Conservation (phyloP, 2,113 vertebrate species). For the Microcebus griseorufus region DNA sequence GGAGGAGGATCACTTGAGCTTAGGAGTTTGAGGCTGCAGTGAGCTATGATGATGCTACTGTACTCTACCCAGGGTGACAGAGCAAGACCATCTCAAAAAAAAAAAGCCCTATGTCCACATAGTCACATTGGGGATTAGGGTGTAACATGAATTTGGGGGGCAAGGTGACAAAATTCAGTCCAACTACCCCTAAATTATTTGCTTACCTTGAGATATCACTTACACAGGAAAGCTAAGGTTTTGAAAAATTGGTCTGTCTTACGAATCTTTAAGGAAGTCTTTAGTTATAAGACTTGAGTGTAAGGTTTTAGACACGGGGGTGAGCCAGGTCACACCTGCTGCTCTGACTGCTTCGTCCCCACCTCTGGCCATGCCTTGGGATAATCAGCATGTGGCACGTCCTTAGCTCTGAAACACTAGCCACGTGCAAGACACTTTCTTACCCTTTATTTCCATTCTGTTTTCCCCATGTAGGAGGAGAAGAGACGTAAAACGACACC, state of each 20-base stretch:
- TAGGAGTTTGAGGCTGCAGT: no score
- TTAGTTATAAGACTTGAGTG: neutral
- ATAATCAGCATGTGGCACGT: neutral
- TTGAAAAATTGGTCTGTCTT: neutral
- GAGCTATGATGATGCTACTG: no score
- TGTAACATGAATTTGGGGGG: neutral
- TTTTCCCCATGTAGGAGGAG: slow-evolving; percentile 87
- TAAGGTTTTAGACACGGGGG: neutral
- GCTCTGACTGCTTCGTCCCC: neutral
- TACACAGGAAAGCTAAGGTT: neutral
- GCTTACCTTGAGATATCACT: neutral
- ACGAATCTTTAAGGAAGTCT: neutral
- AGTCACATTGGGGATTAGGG: neutral
- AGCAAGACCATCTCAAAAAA: no score
- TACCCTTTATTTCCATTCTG: neutral
- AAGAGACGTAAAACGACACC: slow-evolving; percentile 92
- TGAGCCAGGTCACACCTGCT: neutral
- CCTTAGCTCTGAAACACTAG: neutral
- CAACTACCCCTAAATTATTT: neutral
- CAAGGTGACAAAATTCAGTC: neutral
- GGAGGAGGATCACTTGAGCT: no score
- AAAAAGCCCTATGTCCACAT: neutral
- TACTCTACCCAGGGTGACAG: no score
- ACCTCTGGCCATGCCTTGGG: neutral
- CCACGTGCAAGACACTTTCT: neutral